Conservation (phyloP, 2,888 invertebrate genomes). For the Mesochorus sp. region DNA sequence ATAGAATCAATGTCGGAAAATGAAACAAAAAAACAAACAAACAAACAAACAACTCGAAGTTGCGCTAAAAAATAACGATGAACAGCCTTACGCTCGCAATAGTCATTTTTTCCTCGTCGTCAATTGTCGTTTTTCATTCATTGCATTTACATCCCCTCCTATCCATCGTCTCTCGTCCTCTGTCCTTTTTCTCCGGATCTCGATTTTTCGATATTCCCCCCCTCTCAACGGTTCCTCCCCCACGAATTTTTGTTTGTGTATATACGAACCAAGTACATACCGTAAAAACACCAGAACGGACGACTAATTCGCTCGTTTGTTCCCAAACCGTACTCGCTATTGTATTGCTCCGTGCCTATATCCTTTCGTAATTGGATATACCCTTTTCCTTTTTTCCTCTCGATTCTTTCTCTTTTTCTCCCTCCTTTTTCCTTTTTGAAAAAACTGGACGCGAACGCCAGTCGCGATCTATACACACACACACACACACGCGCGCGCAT, state of each 20-base stretch:
- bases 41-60: constrained; percentile 13
- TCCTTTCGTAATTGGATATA: constrained; percentile 56
- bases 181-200: background rate
- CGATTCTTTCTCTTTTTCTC: constrained; percentile 39
- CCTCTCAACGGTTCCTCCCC: background rate
- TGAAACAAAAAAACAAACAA: too few relatives aligned
- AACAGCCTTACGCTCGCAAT: constrained; percentile 16
- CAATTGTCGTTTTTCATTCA: constrained; percentile 54
- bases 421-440: too few relatives aligned
- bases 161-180: background rate
- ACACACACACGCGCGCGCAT: constrained; percentile 15
- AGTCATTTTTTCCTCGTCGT: constrained; percentile 29
- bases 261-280: constrained; percentile 57
- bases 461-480: constrained; percentile 37
- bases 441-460: constrained; percentile 35
- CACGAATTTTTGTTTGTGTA: constrained; percentile 51
- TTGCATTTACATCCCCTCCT: background rate
- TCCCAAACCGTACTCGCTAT: constrained; percentile 33
- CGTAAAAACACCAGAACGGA: constrained; percentile 59
- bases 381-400: constrained; percentile 22
- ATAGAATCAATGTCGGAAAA: constrained; percentile 3
- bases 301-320: constrained; percentile 60
- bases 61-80: background rate
- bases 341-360: constrained; percentile 18
- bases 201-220: constrained; percentile 56